phyloP scores from a whole-genome alignment of 2,888 invertebrate genomes.

The Macaria liturata region DNA sequence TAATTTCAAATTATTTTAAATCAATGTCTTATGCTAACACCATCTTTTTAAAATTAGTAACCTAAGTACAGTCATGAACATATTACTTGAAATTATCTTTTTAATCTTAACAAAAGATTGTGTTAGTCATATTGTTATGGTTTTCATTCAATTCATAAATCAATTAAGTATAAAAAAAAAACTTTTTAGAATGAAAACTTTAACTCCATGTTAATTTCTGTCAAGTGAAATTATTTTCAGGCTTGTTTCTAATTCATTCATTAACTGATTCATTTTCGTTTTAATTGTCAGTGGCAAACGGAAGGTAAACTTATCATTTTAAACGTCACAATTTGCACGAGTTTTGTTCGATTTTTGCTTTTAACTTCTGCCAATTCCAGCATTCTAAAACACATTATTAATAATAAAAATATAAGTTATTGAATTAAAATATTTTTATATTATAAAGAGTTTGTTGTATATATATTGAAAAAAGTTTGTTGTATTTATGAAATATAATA shows the following conservation, averaged over 20 bases:
- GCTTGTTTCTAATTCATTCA: constrained; percentile 61
- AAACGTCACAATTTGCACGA: constrained; percentile 32
- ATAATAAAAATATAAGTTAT: no score
- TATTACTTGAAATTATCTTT: background rate
- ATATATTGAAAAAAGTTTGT: no score
- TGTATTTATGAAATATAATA: no score
- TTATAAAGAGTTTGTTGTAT: no score
- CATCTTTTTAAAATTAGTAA: constrained; percentile 9
- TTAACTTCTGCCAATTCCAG: background rate
- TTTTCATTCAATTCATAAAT: constrained; percentile 4
- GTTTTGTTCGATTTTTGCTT: constrained; percentile 7
- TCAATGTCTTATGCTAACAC: constrained; percentile 5
- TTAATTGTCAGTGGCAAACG: constrained; percentile 64
- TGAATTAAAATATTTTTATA: no score
- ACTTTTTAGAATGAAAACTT: no score
- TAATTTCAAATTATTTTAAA: constrained; percentile 37
- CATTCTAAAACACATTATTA: no score
- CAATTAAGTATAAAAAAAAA: no score
- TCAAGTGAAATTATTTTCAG: constrained; percentile 50
- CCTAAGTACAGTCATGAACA: constrained; percentile 17
- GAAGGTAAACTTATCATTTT: constrained; percentile 61
- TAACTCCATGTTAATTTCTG: constrained; percentile 27
- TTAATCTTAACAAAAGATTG: constrained; percentile 12
- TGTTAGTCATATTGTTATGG: constrained; percentile 14
- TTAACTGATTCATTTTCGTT: constrained; percentile 56